Conservation (phyloP, 2,113 vertebrate genomes). For the Glareola pratincola region DNA sequence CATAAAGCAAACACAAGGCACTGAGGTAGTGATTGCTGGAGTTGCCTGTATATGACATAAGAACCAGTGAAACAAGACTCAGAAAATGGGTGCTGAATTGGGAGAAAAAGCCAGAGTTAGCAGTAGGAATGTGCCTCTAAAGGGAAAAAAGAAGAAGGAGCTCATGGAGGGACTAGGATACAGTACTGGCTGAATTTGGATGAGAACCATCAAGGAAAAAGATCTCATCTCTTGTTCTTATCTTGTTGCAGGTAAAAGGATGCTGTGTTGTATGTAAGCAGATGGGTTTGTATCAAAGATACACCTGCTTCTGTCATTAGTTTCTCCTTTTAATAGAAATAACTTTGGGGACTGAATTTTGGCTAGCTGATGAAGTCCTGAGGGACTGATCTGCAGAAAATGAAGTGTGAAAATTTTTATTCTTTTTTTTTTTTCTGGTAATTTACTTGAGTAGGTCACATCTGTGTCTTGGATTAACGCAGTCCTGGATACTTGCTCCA, state of each 20-base stretch:
- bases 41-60: not conserved
- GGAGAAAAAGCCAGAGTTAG: not conserved
- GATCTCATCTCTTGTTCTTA: not conserved
- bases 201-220: not conserved
- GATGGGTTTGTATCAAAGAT: not conserved
- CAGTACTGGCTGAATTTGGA: not conserved
- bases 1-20: not conserved
- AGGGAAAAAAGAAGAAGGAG: not conserved
- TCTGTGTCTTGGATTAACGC: not conserved
- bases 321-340: not conserved
- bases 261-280: not conserved
- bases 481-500: not conserved
- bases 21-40: not conserved
- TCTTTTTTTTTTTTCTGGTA: not conserved
- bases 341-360: not conserved
- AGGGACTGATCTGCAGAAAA: not conserved
- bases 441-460: not conserved
- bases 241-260: not conserved
- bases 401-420: not conserved
- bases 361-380: not conserved
- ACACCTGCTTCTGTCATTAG: not conserved
- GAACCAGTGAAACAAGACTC: not conserved
- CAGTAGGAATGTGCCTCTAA: not conserved
- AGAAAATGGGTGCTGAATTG: not conserved
- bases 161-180: not conserved